Percentiles rank a stretch among this genome's conserved stretches.
phyloP scores from a whole-genome alignment of 2,113 vertebrate genomes.

The Passer montanus region DNA sequence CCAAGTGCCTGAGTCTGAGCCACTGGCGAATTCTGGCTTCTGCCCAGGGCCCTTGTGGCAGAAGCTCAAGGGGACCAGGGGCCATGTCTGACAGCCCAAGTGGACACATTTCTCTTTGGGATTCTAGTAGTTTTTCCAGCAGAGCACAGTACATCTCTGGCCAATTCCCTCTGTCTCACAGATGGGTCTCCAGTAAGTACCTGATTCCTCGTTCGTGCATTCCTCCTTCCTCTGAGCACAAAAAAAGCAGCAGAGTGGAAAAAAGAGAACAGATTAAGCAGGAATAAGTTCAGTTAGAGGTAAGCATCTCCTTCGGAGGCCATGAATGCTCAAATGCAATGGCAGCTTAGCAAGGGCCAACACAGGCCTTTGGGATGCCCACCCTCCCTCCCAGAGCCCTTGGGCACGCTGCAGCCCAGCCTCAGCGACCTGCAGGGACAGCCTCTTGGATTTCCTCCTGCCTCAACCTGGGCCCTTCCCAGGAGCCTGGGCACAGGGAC shows the following conservation, averaged over 20 bases:
- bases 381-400: background rate
- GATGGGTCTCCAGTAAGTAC: constrained; percentile 80
- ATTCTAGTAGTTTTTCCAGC: background rate
- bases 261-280: constrained; percentile 86
- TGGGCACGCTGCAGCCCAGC: background rate
- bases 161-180: background rate
- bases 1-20: background rate
- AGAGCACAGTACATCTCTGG: background rate
- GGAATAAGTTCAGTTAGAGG: constrained; percentile 87
- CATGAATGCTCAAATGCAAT: constrained; percentile 74
- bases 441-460: background rate
- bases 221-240: constrained; percentile 98
- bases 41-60: background rate
- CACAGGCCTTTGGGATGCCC: background rate
- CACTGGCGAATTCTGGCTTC: background rate
- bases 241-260: constrained; percentile 85
- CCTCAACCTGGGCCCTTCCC: fast-evolving
- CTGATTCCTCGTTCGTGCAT: constrained; percentile 95
- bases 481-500: background rate
- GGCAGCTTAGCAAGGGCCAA: constrained; percentile 72
- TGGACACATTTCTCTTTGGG: background rate
- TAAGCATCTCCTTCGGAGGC: constrained; percentile 76
- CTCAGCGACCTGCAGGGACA: background rate
- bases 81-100: background rate
- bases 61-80: background rate